Evolutionary conservation across 2,888 invertebrate genomes (phyloP).

Genomic region (Rambutsinella grinnellia): DNA sequence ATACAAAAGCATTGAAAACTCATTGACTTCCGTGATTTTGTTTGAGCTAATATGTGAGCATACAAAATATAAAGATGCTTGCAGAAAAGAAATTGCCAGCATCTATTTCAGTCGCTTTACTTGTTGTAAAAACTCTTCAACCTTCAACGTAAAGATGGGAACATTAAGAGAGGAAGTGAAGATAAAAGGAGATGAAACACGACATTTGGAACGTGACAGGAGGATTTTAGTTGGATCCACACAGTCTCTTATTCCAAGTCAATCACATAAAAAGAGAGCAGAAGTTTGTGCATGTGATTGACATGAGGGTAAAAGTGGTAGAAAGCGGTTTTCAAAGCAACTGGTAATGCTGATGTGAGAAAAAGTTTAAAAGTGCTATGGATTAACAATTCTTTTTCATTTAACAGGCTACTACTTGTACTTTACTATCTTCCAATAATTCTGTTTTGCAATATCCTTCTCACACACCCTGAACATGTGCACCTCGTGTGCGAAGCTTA

Average conservation of each 20-base stretch:
- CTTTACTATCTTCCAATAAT: too few relatives aligned
- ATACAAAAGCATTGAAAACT: too few relatives aligned
- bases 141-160: neutral
- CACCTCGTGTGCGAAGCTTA: neutral
- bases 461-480: constrained; percentile 2
- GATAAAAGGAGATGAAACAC: neutral
- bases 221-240: neutral
- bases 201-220: neutral
- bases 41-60: too few relatives aligned
- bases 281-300: neutral
- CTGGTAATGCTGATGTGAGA: too few relatives aligned
- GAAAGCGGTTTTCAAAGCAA: neutral
- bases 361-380: too few relatives aligned
- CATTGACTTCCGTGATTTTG: too few relatives aligned
- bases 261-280: neutral
- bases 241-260: neutral
- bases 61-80: too few relatives aligned
- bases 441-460: neutral
- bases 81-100: too few relatives aligned
- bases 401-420: too few relatives aligned
- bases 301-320: neutral
- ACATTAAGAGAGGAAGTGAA: neutral
- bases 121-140: too few relatives aligned
- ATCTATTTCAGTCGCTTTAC: too few relatives aligned
- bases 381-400: too few relatives aligned